These are phyloP conservation scores for Pycnomerus fuliginosus DNA, from an alignment of 2,888 invertebrate genomes.

Conservation along the genomic window DNA sequence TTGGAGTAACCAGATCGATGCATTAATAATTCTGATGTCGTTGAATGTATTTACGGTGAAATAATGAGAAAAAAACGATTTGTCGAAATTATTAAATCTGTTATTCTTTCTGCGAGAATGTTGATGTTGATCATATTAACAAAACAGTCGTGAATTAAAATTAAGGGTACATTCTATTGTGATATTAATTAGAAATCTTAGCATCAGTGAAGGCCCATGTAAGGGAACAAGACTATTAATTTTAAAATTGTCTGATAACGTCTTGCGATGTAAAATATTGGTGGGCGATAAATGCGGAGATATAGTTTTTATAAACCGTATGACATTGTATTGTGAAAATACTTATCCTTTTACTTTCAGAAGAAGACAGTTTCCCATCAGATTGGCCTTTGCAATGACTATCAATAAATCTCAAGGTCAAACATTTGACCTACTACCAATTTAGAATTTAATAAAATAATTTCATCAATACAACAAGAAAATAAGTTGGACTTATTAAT, in stretches of 20 bases:
- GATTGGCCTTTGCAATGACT: neutral
- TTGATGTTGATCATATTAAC: neutral
- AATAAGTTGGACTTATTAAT: no score
- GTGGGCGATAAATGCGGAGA: neutral
- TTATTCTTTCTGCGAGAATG: neutral
- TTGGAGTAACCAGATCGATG: neutral
- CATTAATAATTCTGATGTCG: neutral
- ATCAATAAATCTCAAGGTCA: neutral
- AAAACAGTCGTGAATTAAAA: neutral
- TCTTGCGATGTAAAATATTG: neutral
- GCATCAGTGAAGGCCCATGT: neutral
- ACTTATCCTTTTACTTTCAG: no score
- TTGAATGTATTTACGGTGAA: neutral
- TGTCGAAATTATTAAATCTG: neutral
- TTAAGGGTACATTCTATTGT: neutral
- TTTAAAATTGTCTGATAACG: neutral
- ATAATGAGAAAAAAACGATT: neutral
- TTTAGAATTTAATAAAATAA: no score
- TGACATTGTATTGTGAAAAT: neutral
- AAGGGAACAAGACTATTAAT: neutral
- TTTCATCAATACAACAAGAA: no score
- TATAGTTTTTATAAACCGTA: neutral
- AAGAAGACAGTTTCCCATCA: constrained; percentile 1
- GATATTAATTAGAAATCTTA: neutral
- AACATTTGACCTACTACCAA: neutral